Base-by-base conservation (phyloP, 2,888 invertebrate species). In the Euzetes globulus region DNA sequence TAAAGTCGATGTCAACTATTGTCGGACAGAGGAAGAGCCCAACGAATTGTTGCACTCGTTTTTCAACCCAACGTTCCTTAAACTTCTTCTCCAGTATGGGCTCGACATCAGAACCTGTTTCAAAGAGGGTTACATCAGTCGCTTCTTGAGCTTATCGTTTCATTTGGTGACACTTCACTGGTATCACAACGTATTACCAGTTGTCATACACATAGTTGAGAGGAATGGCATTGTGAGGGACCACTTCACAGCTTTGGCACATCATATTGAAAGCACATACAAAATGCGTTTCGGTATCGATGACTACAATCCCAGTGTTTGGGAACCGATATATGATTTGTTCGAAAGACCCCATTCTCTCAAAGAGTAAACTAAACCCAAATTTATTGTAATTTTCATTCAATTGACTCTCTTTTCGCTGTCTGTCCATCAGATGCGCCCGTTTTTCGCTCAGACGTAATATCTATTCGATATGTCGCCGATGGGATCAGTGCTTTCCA, bases 171-270 rank as follows among this genome's bases (percentile, higher is more conserved):
- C 68, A 4, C 41, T 68, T 1, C 68, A 68, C 41, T 68, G 68
- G 68, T 68, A 68, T 68, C 68, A 68, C 41, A 68, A 68, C 33
- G 68, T 68, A n/a, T 22, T 68, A 4, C 68, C 68, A 17, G 68
- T 68, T 0, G 68, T 68, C 6, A 41, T 37, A 11, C 19, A 33
- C 1, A n/a, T 68, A 2, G 19, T 68, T 4, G 68, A 68, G 19
- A 17, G 68, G 22, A 68, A 68, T 68, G 25, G 41, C 13, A 13
- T 68, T 2, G 68, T 68, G 3, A n/a, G 68, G 41, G 68, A 68
- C 45, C 41, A 68, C 22, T 17, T 68, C 41, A n/a, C 19, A 22
- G 68, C 68, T n/a, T 45, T 68, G 41, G 68, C 68, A 1, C 68
- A 68, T 41, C 37, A 68, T 22, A 68, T 68, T 15, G 68, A 68